Evolutionary conservation across 1,140 invertebrate genomes (phyloP).

Genomic region (Andricus grossulariae): DNA sequence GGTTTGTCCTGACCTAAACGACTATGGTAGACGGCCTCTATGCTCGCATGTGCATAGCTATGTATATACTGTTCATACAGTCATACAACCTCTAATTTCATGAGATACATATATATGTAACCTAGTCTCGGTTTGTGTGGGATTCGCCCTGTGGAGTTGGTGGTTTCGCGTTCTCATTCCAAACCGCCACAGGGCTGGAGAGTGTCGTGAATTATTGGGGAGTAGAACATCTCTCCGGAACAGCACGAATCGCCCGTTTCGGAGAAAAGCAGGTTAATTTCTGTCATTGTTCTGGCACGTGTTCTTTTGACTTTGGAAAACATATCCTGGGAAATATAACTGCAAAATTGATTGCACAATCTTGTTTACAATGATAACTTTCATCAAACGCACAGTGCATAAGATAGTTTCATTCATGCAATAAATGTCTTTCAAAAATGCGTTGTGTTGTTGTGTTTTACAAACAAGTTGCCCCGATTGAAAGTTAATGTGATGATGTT

Average conservation of each 20-base stretch:
- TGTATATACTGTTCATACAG: not conserved
- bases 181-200: constrained; percentile 6
- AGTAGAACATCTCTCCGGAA: constrained; percentile 9
- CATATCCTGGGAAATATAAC: not conserved
- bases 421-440: no score
- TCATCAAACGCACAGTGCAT: no score
- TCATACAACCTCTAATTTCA: not conserved
- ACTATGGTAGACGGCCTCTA: not conserved
- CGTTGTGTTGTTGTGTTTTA: no score
- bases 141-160: constrained; percentile 20
- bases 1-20: constrained; percentile 6
- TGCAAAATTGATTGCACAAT: not conserved
- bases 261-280: constrained; percentile 8
- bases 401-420: no score
- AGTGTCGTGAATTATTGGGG: constrained; percentile 22
- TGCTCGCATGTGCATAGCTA: not conserved
- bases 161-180: constrained; percentile 23
- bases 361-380: no score
- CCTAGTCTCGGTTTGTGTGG: not conserved
- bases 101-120: not conserved
- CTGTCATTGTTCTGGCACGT: not conserved
- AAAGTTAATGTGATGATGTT: not conserved
- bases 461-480: no score
- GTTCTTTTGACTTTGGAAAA: not conserved
- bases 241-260: constrained; percentile 1